Evolutionary conservation across 2,888 invertebrate species (phyloP), one percentile per base, ranked within the genome.

Genomic region (Antheraea assamensis): DNA sequence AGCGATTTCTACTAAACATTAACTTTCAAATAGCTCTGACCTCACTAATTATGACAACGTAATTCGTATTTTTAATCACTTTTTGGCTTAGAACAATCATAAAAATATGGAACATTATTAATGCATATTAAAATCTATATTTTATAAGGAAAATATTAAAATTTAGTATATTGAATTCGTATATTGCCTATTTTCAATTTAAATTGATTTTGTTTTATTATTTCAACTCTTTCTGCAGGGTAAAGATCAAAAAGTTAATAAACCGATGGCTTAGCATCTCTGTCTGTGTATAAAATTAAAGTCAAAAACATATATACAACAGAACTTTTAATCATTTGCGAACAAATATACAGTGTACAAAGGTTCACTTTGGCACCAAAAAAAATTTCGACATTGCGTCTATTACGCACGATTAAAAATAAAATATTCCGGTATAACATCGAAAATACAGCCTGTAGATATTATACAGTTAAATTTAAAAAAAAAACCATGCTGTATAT

Each of bases 261-360:
- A 58, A 58, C 10, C 58, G 24, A 58, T 24, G 58, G 13, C 13
- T 13, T 58, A 7, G 21, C 52, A n/a, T 4, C 52, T 3, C 19
- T 15, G 17, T 49, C 19, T 21, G 7, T 52, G 21, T 52, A 52
- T 52, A 21, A 52, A 52, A 19, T n/a, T 52, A 21, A 52, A 52
- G 4, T 21, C 21, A 52, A 52, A 68, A 68, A 68, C n/a, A 4
- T 0, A 79, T 84, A 80, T 83, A 85, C 81, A 88, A 87, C 82
- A 89, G 85, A 88, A 88, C 83, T 90, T 92, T 92, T 71, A 92
- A 92, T 92, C 89, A 87, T 82, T 90, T 17, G 89, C 89, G 83
- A 90, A 90, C 89, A 91, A 83, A 80, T 64, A 76, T 82, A 85
- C 80, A 81, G 76, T 82, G 83, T 82, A 83, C 80, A 80, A 76